These are phyloP conservation scores for Pantherophis guttatus DNA, from an alignment of 2,113 vertebrate species.

Conservation along the genomic window DNA sequence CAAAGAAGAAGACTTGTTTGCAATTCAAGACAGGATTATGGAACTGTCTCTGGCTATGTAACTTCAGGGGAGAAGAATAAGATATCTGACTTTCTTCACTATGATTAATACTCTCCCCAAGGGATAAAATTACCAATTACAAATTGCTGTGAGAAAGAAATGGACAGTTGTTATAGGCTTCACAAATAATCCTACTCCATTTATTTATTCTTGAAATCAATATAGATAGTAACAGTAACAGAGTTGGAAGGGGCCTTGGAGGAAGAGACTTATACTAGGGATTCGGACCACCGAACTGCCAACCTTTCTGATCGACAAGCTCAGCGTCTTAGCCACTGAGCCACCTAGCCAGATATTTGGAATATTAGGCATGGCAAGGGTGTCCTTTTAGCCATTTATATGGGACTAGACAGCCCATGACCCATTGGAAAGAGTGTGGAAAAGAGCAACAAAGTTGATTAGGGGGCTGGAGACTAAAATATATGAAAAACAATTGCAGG, in stretches of 20 bases:
- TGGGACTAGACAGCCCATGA: background rate
- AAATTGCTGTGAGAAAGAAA: background rate
- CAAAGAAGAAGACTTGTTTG: background rate
- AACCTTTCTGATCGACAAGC: too few species aligned
- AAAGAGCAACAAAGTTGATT: background rate
- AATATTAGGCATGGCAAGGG: background rate
- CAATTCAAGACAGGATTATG: background rate
- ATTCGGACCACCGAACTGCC: too few species aligned
- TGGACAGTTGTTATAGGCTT: background rate
- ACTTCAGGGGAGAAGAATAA: background rate
- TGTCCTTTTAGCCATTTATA: background rate
- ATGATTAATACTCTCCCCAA: too few species aligned
- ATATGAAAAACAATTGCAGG: background rate
- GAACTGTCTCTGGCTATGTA: background rate
- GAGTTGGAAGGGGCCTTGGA: too few species aligned
- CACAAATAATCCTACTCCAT: background rate
- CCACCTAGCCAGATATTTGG: background rate
- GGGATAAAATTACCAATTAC: background rate
- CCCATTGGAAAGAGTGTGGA: background rate
- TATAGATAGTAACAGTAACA: background rate
- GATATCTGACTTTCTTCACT: background rate
- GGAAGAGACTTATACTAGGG: too few species aligned
- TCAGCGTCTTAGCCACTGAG: too few species aligned
- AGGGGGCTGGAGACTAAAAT: background rate
- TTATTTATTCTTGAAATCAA: background rate